Evolutionary conservation across 2,113 vertebrate genomes (phyloP).

Genomic region (Myotis yumanensis): DNA sequence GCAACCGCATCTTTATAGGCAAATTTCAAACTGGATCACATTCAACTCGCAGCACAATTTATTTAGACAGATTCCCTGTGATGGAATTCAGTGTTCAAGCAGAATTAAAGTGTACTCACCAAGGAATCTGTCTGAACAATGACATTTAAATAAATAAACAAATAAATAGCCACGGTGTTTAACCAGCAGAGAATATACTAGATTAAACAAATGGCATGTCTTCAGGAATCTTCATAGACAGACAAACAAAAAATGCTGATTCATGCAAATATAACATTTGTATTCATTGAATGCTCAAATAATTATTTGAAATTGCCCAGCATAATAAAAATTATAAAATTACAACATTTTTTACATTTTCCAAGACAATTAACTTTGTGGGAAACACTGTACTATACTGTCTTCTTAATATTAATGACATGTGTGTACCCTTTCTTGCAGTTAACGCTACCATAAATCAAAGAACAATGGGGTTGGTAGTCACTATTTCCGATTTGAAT

Average conservation of each 20-base stretch:
- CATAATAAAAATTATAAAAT: background rate
- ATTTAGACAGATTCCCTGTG: constrained; percentile 72
- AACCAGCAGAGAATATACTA: background rate
- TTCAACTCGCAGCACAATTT: constrained; percentile 69
- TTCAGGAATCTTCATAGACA: background rate
- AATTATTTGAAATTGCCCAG: background rate
- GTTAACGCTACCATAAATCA: background rate
- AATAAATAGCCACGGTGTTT: constrained; percentile 13
- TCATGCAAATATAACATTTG: background rate
- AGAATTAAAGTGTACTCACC: constrained; percentile 32
- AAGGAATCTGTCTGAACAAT: constrained; percentile 27
- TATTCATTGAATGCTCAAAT: background rate
- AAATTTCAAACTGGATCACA: constrained; percentile 69
- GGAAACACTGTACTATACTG: background rate
- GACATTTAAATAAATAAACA: constrained; percentile 21
- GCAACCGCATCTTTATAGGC: constrained; percentile 65
- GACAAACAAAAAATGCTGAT: background rate
- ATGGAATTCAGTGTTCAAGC: constrained; percentile 51
- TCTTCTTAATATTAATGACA: constrained; percentile 12
- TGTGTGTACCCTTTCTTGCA: background rate
- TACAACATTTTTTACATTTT: background rate
- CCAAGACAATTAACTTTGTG: background rate
- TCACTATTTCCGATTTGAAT: background rate
- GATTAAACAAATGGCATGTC: background rate
- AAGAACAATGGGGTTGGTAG: background rate